A percentile compares a stretch with the other conserved stretches of the same genome.
These are phyloP conservation scores for Hippasteria phrygiana DNA, from an alignment of 53 echinoderm and acorn worm species.

Conservation along the genomic window DNA sequence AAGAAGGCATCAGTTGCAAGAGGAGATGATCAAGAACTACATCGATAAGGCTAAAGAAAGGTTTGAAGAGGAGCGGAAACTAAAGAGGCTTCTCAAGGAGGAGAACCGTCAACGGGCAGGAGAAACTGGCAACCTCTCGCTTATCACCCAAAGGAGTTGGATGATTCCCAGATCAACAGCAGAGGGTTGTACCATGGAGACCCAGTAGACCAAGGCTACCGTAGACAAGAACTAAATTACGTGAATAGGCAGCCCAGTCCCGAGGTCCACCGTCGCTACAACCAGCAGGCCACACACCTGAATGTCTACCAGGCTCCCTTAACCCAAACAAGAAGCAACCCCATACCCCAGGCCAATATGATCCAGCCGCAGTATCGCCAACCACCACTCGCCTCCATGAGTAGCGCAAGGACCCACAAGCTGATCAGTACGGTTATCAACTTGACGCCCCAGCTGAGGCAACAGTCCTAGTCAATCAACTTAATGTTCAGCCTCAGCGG, in stretches of 20 bases:
- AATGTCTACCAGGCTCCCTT: conserved; percentile 25
- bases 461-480: conserved; percentile 34
- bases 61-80: conserved; percentile 69
- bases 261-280: conserved; percentile 25
- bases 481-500: conserved; percentile 8
- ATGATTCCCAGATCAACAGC: not conserved
- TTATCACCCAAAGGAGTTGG: conserved; percentile 3
- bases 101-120: conserved; percentile 54
- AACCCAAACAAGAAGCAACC: conserved; percentile 57
- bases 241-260: conserved; percentile 33
- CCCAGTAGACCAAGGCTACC: conserved; percentile 26
- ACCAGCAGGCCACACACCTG: conserved; percentile 2
- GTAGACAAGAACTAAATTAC: conserved; percentile 20
- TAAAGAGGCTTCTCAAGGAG: conserved; percentile 59
- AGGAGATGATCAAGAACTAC: conserved; percentile 89
- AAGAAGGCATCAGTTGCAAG: conserved; percentile 69
- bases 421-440: conserved; percentile 55
- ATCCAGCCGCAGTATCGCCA: conserved; percentile 18
- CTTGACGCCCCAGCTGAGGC: conserved; percentile 43
- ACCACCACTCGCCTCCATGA: not conserved
- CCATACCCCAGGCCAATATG: conserved; percentile 10
- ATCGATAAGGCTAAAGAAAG: conserved; percentile 71
- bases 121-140: conserved; percentile 15
- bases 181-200: conserved; percentile 9
- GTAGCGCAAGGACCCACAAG: too few relatives aligned